Conservation (phyloP, 2,113 vertebrate genomes). For the Cottus gobio region DNA sequence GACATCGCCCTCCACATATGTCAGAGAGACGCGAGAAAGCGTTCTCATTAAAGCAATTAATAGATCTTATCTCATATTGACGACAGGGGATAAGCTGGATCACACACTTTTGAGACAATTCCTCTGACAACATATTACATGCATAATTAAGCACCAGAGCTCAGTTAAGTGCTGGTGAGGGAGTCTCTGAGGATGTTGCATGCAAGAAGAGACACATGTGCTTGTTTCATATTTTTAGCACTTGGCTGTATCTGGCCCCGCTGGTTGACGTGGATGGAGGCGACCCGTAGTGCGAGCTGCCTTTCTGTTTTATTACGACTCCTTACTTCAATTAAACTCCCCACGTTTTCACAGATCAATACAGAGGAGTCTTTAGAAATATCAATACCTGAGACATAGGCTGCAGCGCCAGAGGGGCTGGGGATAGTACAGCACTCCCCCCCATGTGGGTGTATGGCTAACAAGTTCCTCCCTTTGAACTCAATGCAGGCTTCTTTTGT, state of each 20-base stretch:
- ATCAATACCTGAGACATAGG: conserved; percentile 67
- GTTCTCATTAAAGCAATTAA: conserved; percentile 53
- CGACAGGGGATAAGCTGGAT: conserved; percentile 52
- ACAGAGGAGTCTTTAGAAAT: conserved; percentile 68
- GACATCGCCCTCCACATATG: not conserved
- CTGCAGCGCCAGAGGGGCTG: conserved; percentile 34
- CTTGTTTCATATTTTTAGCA: conserved; percentile 48
- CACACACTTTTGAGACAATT: conserved; percentile 56
- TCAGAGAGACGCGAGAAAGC: not conserved
- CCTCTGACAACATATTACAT: conserved; percentile 66
- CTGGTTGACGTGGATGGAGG: not conserved
- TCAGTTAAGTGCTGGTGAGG: conserved; percentile 40
- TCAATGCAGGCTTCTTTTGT: conserved; percentile 64
- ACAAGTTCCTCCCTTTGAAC: conserved; percentile 77
- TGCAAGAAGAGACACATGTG: conserved; percentile 26
- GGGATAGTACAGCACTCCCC: conserved; percentile 59
- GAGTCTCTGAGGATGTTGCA: conserved; percentile 47
- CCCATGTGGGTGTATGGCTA: conserved; percentile 55
- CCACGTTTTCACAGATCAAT: conserved; percentile 67
- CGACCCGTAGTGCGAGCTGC: conserved; percentile 5
- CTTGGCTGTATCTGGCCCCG: not conserved
- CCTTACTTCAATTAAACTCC: conserved; percentile 62
- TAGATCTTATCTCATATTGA: conserved; percentile 39
- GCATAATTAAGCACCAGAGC: conserved; percentile 71
- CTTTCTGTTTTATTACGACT: conserved; percentile 51